A percentile compares a stretch with the other conserved stretches of the same genome.
These are phyloP conservation scores for Sander lucioperca DNA, from an alignment of 2,113 vertebrate species.

Conservation along the genomic window DNA sequence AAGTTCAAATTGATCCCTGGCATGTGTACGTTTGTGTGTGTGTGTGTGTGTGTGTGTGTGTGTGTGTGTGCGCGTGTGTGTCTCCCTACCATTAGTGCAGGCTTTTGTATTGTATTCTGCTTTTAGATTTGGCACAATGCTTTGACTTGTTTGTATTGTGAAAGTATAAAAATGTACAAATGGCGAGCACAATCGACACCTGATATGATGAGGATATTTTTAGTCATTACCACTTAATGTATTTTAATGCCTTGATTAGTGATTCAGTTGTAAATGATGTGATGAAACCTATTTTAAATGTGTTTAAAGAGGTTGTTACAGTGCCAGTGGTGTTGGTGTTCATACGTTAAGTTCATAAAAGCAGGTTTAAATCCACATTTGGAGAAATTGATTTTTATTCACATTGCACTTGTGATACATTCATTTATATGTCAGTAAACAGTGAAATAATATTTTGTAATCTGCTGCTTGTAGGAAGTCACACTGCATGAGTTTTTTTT, in stretches of 20 bases:
- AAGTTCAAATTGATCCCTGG: constrained; percentile 13
- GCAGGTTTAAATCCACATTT: constrained; percentile 20
- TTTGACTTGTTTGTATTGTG: constrained; percentile 60
- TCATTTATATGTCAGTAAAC: constrained; percentile 58
- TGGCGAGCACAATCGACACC: constrained; percentile 53
- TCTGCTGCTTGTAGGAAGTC: constrained; percentile 33
- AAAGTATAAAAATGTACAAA: constrained; percentile 32
- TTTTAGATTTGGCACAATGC: constrained; percentile 51
- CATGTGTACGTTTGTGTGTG: neutral
- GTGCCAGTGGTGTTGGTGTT: constrained; percentile 57
- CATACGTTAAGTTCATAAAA: constrained; percentile 20
- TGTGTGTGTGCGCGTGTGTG: neutral
- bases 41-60: neutral
- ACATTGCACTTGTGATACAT: constrained; percentile 68
- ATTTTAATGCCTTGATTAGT: constrained; percentile 45
- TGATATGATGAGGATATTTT: constrained; percentile 39
- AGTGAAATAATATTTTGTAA: constrained; percentile 24
- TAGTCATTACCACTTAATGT: constrained; percentile 29
- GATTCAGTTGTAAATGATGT: constrained; percentile 57
- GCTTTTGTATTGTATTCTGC: constrained; percentile 56
- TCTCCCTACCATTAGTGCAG: constrained; percentile 6
- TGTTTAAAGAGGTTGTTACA: constrained; percentile 40
- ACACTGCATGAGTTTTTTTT: constrained; percentile 59
- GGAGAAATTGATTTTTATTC: constrained; percentile 59
- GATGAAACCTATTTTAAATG: constrained; percentile 40